Base-by-base conservation (phyloP, 2,113 vertebrate species). In the Heteronetta atricapilla region DNA sequence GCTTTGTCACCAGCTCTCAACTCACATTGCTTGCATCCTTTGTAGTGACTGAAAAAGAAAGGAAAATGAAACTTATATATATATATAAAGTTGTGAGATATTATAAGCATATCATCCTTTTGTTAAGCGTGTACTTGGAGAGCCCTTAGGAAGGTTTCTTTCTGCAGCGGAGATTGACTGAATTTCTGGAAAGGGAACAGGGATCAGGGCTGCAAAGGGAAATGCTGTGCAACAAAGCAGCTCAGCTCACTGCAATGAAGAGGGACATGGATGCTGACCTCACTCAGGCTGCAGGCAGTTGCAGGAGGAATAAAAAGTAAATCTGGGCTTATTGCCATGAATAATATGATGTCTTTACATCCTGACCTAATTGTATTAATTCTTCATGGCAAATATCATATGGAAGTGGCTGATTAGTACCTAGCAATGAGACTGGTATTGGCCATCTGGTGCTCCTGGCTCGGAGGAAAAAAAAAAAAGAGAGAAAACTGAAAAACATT, bases 341-440 rank as follows among this genome's bases (percentile, higher is more conserved):
- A 87, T 93, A 97, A 97, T 95, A 83, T 87, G 87, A 93, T 80
- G 89, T 86, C 93, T 96, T 96, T 97, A 92, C 95, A 93, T 96
- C 86, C 94, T 95, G 93, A 89, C 84, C 74, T 95, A 92, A 93
- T 96, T 94, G 93, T 96, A 96, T 95, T 94, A 96, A 96, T 96
- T 93, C 79, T 95, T 95, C 78, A 90, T 93, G 88, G 96, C 82
- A 87, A 93, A 96, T 96, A 94, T 95, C 91, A 81, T 90, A 94
- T 80, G 91, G 89, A 96, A 95, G 74, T 80, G 74, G 62, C 86
- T 93, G 89, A 93, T 93, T 93, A 91, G 93, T 89, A 75, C 89
- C 80, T 79, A 87, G 52, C 31, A 89, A 94, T 89, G 93, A 86
- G 66, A 95, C 69, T 74, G 53, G 69, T 72, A 79, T 56, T 93